Base-by-base conservation (phyloP, 2,113 vertebrate genomes). In the Colossoma macropomum region DNA sequence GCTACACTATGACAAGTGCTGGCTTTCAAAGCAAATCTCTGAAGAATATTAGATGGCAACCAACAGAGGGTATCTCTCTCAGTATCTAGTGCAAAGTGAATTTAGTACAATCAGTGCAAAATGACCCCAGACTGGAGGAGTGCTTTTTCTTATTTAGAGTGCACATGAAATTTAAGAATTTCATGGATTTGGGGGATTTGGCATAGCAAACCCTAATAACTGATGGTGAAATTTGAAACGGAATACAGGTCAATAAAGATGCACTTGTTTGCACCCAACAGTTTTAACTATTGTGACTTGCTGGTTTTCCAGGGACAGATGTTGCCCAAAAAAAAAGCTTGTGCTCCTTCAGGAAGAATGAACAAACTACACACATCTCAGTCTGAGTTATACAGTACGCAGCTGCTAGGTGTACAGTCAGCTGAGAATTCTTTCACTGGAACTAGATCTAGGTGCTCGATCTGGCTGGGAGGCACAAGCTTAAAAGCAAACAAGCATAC, bases 1-100 rank as follows among this genome's bases (percentile, higher is more conserved):
- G 93, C 89, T 92, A 93, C 88, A 90, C 89, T 89, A 88, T 90
- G 87, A 88, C 48, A 86, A 87, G 78, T 83, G 86, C 85, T 88
- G 83, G 85, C 88, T 91, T 91, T 89, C 83, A 84, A 48, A 86
- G 84, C 92, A 79, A 88, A 82, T 89, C 90, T 90, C 91, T 71
- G n/a, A 91, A 90, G 90, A 91, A 91, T 91, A 92, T 91, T 90
- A 89, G 87, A 89, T 85, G 86, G 90, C 92, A 90, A 17, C 30
- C 72, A 23, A 81, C 69, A 80, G 41, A 80, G 27, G 54, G 34
- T 41, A 72, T 80, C 34, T 59, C 38, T 73, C 59, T 32, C 16
- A 6, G 23, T 63, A 73, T 80, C 79, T 80, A 48, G 19, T 62
- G 28, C 32, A 80, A 59, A 70, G 34, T 79, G 11, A 62, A 12